Conservation (phyloP, 2,797 vertebrate species). For the Lutjanus argentimaculatus region DNA sequence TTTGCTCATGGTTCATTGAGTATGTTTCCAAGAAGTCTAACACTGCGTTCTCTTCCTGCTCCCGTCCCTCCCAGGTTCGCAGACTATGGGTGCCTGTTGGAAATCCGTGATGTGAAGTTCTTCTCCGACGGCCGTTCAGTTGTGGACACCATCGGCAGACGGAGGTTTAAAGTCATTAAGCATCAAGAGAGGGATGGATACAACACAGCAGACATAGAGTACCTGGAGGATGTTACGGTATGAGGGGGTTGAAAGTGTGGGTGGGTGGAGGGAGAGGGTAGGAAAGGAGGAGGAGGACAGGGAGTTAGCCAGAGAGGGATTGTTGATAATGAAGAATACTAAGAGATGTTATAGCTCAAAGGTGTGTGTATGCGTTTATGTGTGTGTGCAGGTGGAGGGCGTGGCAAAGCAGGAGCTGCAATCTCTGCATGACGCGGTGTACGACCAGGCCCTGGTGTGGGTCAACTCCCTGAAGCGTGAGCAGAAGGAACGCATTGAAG, state of each 20-base stretch:
- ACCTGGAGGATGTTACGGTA: conserved; percentile 94
- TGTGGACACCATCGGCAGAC: conserved; percentile 90
- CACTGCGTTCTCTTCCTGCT: too few species aligned
- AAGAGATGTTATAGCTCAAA: background rate
- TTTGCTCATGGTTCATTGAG: background rate
- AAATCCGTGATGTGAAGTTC: conserved; percentile 92
- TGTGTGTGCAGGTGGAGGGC: conserved; percentile 88
- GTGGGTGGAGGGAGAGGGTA: background rate
- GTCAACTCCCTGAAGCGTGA: conserved; percentile 92
- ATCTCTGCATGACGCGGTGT: conserved; percentile 89
- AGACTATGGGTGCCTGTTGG: conserved; percentile 93
- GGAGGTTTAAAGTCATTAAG: conserved; percentile 91
- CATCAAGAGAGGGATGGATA: conserved; percentile 93
- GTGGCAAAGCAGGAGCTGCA: conserved; percentile 90
- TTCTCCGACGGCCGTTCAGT: conserved; percentile 94
- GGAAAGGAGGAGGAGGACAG: too few species aligned
- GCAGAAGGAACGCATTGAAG: conserved; percentile 92
- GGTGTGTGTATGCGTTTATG: conserved; percentile 2
- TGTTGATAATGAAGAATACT: background rate
- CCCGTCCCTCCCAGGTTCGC: conserved; percentile 82
- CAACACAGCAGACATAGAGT: conserved; percentile 94
- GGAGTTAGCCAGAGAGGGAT: background rate
- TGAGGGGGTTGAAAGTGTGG: background rate
- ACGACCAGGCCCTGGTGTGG: conserved; percentile 93
- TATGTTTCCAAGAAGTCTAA: background rate